These are phyloP conservation scores for Matsumurasca onukii DNA, from an alignment of 1,140 invertebrate species.

Conservation along the genomic window DNA sequence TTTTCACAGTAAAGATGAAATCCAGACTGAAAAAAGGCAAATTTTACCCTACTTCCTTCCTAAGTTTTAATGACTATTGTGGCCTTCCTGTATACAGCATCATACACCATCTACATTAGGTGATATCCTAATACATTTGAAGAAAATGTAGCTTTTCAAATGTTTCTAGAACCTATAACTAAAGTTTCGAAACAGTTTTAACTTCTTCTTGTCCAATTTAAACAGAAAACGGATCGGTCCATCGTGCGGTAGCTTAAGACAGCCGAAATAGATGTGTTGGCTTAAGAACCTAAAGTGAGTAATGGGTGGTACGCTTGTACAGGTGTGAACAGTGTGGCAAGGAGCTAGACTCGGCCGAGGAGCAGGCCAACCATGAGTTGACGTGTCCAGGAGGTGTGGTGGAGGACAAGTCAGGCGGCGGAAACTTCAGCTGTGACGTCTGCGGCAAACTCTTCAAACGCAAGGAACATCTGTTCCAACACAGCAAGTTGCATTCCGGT, in stretches of 20 bases:
- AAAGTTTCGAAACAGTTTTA: no score
- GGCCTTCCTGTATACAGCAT: no score
- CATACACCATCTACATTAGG: no score
- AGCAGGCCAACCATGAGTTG: slow-evolving; percentile 37
- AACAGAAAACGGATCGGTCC: neutral
- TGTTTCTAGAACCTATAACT: no score
- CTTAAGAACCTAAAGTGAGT: slow-evolving; percentile 15
- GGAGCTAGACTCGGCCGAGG: slow-evolving; percentile 38
- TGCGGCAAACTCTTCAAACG: slow-evolving; percentile 60
- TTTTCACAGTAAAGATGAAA: no score
- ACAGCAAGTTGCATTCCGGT: slow-evolving; percentile 66
- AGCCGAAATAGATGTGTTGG: neutral
- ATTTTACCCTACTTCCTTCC: no score
- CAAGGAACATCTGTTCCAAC: slow-evolving; percentile 62
- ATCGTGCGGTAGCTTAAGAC: neutral
- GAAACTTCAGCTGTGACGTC: slow-evolving; percentile 50
- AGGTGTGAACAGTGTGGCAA: slow-evolving; percentile 43
- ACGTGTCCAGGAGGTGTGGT: slow-evolving; percentile 13
- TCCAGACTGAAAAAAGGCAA: no score
- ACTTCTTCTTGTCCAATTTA: no score
- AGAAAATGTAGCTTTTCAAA: no score
- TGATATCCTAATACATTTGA: no score
- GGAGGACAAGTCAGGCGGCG: slow-evolving; percentile 3
- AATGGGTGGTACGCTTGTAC: no score
- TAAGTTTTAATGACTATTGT: no score